These are phyloP conservation scores for Dendrolimus punctatus DNA, from an alignment of 1,140 invertebrate genomes.

Conservation along the genomic window DNA sequence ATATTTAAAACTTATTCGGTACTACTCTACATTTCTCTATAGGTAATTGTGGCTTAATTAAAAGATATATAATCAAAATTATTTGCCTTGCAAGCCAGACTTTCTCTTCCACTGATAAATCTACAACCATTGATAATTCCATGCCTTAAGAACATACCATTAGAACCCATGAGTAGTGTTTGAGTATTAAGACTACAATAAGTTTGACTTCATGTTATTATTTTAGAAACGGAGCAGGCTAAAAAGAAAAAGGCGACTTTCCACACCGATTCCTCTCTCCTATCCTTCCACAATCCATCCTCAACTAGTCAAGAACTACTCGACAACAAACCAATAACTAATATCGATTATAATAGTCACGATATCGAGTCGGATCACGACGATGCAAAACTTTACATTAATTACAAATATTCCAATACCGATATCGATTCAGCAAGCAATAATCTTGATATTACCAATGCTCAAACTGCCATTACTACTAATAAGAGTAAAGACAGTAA, in stretches of 20 bases:
- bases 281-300: constrained; percentile 23
- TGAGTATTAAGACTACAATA: neutral
- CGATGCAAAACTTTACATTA: neutral
- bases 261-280: constrained; percentile 25
- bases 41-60: too few species aligned
- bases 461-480: too few species aligned
- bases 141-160: too few species aligned
- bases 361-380: constrained; percentile 5
- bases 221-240: constrained; percentile 17
- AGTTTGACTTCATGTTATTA: neutral
- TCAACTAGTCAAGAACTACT: constrained; percentile 8
- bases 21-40: too few species aligned
- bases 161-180: neutral
- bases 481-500: too few species aligned
- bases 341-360: constrained; percentile 2
- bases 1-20: too few species aligned
- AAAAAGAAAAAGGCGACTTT: constrained; percentile 28
- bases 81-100: too few species aligned
- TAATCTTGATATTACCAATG: too few species aligned
- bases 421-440: too few species aligned
- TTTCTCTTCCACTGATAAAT: too few species aligned
- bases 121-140: too few species aligned
- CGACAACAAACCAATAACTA: constrained; percentile 4
- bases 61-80: too few species aligned
- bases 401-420: neutral